phyloP scores from a whole-genome alignment of 2,113 vertebrate genomes.

The Mandrillus leucophaeus region DNA sequence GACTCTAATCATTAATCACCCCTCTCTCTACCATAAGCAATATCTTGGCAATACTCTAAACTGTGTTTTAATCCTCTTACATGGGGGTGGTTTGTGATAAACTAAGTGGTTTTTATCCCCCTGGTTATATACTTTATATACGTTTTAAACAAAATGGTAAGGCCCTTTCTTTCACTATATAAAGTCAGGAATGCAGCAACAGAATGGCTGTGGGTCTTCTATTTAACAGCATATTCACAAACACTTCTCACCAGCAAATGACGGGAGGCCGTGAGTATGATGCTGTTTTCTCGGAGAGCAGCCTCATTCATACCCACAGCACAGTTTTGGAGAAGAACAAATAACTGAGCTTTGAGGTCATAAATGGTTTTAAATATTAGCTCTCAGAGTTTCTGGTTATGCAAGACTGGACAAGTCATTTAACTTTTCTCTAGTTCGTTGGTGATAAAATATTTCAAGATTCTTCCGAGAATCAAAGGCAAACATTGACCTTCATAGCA shows the following conservation, averaged over 20 bases:
- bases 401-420: not conserved
- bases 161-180: not conserved
- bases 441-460: not conserved
- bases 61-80: not conserved
- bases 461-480: not conserved
- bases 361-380: not conserved
- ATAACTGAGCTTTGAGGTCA: not conserved
- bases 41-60: not conserved
- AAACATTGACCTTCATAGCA: not conserved
- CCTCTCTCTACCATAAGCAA: not conserved
- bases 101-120: not conserved
- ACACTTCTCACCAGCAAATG: too few species aligned
- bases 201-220: not conserved
- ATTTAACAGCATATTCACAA: not conserved
- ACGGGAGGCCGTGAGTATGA: fast-evolving
- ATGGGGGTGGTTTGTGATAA: not conserved
- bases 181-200: not conserved
- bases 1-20: not conserved
- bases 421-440: not conserved
- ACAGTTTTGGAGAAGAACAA: not conserved
- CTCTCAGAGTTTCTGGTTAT: not conserved
- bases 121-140: not conserved
- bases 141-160: not conserved
- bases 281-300: not conserved
- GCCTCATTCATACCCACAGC: not conserved